phyloP scores from a whole-genome alignment of 2,888 invertebrate species.

The Tenthredo distinguenda region DNA sequence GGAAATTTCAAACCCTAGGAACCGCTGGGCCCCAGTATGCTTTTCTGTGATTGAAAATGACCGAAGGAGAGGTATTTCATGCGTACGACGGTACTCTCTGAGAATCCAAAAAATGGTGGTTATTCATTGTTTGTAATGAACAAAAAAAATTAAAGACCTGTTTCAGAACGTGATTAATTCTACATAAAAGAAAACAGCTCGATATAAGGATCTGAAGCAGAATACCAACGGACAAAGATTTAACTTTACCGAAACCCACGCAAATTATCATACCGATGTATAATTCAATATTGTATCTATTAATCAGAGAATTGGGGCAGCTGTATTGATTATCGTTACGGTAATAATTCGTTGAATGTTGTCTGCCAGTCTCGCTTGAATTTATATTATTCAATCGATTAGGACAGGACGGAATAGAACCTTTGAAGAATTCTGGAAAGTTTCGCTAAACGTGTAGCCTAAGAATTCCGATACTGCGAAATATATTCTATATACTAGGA shows the following conservation, averaged over 20 bases:
- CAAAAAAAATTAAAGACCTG: background rate
- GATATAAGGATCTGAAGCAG: background rate
- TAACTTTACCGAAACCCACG: background rate
- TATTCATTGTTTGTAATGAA: background rate
- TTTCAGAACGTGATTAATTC: background rate
- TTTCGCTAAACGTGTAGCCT: background rate
- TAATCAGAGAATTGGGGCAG: background rate
- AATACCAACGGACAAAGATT: background rate
- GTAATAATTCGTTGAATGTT: background rate
- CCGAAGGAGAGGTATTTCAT: background rate
- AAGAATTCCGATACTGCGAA: background rate
- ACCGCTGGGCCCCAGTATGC: background rate
- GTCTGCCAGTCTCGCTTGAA: background rate
- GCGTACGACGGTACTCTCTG: background rate
- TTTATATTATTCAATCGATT: background rate
- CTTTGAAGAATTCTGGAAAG: background rate
- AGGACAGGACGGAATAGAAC: background rate
- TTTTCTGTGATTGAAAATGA: background rate
- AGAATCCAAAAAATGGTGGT: background rate
- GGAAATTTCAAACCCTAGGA: background rate
- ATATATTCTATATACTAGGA: background rate
- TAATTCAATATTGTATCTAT: background rate
- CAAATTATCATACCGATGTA: background rate
- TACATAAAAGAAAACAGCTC: background rate
- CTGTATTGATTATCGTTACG: background rate